Base-by-base conservation (phyloP, 2,113 vertebrate species). In the Nothobranchius furzeri region DNA sequence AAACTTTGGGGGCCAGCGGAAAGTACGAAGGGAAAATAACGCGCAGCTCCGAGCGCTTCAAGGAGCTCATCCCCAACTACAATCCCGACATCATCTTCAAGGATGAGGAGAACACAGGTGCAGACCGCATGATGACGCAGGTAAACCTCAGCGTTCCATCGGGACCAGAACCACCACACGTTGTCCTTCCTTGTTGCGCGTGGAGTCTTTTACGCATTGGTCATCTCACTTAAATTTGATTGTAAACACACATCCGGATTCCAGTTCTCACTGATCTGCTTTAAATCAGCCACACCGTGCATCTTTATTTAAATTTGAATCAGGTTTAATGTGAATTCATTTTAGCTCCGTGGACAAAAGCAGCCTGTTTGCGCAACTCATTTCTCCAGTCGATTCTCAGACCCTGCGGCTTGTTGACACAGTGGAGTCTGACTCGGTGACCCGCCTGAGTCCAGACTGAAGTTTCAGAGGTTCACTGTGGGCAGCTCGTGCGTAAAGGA, bases 21-120 rank as follows among this genome's bases (percentile, higher is more conserved):
- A 92, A 95, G 70, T 96, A 96, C 85, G 96, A 98, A 75, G 96
- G 95, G 64, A 98, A 98, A 89, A 95, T 98, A 68, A 95, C 94
- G 50, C 93, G 95, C 55, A 95, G 87, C 91, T 96, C 96, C 0
- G 96, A 96, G 85, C 95, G 96, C 89, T 98, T 97, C 93, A 96
- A 95, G 92, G 96, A 98, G 85, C 95, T 98, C 75, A 96, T 93
- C 64, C 95, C 96, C 36, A 98, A 98, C 93, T 98, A 97, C 93
- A 98, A 98, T 79, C 95, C 96, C 24, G 96, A 98, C 93, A 98
- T 98, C 93, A 96, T 97, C 91, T 98, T 98, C 92, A 98, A 98
- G 89, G 96, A 98, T 93, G 96, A 98, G 91, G 96, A 98, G 93
- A 97, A 97, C 90, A 98, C 96, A 60, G 96, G 96, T 78, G 96